Conservation (phyloP, 2,113 vertebrate genomes). For the Nannobrachium achirus region DNA sequence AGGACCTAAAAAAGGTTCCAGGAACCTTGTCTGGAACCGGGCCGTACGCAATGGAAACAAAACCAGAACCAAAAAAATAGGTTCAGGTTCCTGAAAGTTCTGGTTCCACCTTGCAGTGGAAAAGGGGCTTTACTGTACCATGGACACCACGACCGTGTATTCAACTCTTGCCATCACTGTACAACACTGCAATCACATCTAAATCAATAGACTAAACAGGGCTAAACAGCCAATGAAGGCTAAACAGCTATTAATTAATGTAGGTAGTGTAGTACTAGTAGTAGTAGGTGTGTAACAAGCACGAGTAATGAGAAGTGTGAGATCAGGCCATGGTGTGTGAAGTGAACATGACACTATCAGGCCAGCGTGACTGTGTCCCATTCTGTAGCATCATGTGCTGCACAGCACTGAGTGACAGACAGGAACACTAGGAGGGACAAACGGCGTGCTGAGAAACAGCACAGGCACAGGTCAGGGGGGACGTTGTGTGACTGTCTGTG, state of each 20-base stretch:
- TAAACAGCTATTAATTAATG: slow-evolving; percentile 61
- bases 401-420: slow-evolving; percentile 46
- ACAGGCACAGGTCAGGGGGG: slow-evolving; percentile 45
- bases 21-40: too few species aligned
- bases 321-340: slow-evolving; percentile 36
- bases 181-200: not conserved
- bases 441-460: slow-evolving; percentile 12
- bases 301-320: slow-evolving; percentile 66
- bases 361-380: slow-evolving; percentile 34
- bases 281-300: slow-evolving; percentile 49
- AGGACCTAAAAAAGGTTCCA: too few species aligned
- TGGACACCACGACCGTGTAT: not conserved
- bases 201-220: not conserved
- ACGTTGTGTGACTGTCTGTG: slow-evolving; percentile 41
- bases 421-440: slow-evolving; percentile 54
- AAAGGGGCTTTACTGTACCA: not conserved
- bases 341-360: slow-evolving; percentile 66
- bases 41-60: too few species aligned
- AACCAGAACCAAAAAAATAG: too few species aligned
- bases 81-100: too few species aligned
- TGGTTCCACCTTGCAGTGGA: too few species aligned
- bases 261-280: slow-evolving; percentile 55
- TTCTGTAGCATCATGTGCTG: slow-evolving; percentile 17
- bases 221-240: not conserved
- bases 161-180: slow-evolving; percentile 7